These are phyloP conservation scores for Umimayanthus chanpuru DNA, from an alignment of 92 coral and sea anemone species.

Conservation along the genomic window DNA sequence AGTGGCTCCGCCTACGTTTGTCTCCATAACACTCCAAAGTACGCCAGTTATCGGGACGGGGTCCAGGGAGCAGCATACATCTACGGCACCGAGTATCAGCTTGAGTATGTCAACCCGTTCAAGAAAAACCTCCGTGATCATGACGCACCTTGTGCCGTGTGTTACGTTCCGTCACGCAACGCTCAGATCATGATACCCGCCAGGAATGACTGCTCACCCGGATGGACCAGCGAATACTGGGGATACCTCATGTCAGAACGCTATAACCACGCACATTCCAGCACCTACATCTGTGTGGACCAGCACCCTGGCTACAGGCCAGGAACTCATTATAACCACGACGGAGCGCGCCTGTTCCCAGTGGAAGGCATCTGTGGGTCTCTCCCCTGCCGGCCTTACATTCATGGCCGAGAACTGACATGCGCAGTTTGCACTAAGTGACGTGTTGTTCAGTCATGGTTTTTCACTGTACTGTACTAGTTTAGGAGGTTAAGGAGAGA, in stretches of 20 bases:
- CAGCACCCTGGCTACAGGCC: background rate
- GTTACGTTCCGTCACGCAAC: slow-evolving; percentile 64
- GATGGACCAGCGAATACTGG: slow-evolving; percentile 74
- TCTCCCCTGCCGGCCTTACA: slow-evolving; percentile 68
- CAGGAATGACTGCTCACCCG: slow-evolving; percentile 69
- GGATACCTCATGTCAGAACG: slow-evolving; percentile 77
- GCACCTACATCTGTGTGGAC: too few species aligned
- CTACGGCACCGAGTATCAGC: background rate
- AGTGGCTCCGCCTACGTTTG: background rate
- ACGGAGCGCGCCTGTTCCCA: slow-evolving; percentile 57
- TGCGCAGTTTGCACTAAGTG: slow-evolving; percentile 81
- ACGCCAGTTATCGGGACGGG: background rate
- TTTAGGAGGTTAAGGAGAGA: too few species aligned
- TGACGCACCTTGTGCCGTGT: slow-evolving; percentile 52
- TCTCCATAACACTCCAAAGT: background rate
- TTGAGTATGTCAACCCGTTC: slow-evolving; percentile 43
- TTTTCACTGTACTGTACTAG: too few species aligned
- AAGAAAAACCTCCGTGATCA: slow-evolving; percentile 33
- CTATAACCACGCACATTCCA: slow-evolving; percentile 47
- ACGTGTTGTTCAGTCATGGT: background rate
- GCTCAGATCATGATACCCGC: slow-evolving; percentile 69
- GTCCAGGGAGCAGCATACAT: slow-evolving; percentile 1
- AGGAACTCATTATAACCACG: too few species aligned
- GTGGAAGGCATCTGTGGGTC: slow-evolving; percentile 68
- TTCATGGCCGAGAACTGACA: slow-evolving; percentile 63